Base-by-base conservation (phyloP, 2,113 vertebrate genomes). In the Nerophis ophidion region DNA sequence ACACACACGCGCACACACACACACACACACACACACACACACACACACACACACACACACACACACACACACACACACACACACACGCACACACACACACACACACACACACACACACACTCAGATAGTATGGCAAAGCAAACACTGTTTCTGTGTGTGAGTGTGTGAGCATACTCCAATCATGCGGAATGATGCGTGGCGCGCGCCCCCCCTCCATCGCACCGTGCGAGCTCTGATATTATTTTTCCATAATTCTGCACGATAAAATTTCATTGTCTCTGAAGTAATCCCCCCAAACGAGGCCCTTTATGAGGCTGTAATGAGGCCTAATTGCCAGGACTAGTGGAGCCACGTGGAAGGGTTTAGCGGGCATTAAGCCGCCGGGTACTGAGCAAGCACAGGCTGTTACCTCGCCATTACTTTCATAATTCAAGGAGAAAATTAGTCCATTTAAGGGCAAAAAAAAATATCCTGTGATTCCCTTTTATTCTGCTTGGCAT, bases 401-500 rank as follows among this genome's bases (percentile, higher is more conserved):
- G 93, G 81, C 93, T 97, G 94, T 97, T 97, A 97, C 95, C 93
- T 95, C 87, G 91, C 90, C 93, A 92, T 93, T 92, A 92, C 95
- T 96, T 97, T 98, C 93, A 96, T 96, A 99, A 98, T 93, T 97
- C 94, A 96, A 94, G 93, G 92, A 92, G 95, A 98, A 98, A 97
- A 98, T 96, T 91, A 92, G 93, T 92, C 93, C 93, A 95, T 96
- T 94, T 95, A 94, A 93, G 91, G 91, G 82, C 89, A 86, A 90
- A 91, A 33, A 33, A 47, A 38, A 54, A 54, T 35, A 93, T 90
- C 90, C 88, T 94, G 92, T 92, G 92, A 94, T 93, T 93, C 89
- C 80, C 82, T 93, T 56, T 91, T 86, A 87, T 93, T 92, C 92
- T 91, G 87, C 91, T 92, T 72, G 65, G 83, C 88, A 87, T 89